Evolutionary conservation across 2,888 invertebrate genomes (phyloP).

Genomic region (Drosophila prolongata): DNA sequence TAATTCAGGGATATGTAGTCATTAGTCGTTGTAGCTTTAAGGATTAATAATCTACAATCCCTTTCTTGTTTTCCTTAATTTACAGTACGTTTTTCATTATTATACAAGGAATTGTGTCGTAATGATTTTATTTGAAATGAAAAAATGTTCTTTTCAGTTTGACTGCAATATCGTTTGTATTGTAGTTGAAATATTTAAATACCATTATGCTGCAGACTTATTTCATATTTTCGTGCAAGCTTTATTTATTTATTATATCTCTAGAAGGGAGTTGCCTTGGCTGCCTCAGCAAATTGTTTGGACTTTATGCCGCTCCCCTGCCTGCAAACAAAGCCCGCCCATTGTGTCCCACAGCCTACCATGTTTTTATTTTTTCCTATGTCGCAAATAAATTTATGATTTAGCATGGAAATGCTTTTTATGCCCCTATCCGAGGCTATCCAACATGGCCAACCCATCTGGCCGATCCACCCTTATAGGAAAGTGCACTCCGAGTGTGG

Average conservation of each 20-base stretch:
- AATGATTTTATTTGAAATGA: no score
- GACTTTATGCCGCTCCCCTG: conserved; percentile 72
- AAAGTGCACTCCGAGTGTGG: conserved; percentile 22
- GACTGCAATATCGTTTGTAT: not conserved
- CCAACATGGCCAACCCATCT: conserved; percentile 6
- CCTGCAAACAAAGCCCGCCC: conserved; percentile 69
- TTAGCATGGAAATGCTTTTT: conserved; percentile 78
- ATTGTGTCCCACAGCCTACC: conserved; percentile 39
- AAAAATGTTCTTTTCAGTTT: no score
- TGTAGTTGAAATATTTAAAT: no score
- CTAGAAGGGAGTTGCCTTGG: conserved; percentile 50
- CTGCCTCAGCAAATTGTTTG: conserved; percentile 76
- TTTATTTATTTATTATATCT: conserved; percentile 19
- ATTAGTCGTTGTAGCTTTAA: no score
- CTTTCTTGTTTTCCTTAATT: no score
- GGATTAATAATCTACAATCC: no score
- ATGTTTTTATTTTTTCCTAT: conserved; percentile 46
- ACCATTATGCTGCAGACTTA: not conserved
- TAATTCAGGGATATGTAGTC: no score
- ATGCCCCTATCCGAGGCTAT: conserved; percentile 42
- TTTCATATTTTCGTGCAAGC: not conserved
- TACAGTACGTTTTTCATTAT: no score
- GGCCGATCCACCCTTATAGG: conserved; percentile 11
- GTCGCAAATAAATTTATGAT: conserved; percentile 78
- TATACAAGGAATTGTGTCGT: no score